Percentiles rank a stretch among this genome's conserved stretches.
Evolutionary conservation across 2,113 vertebrate species (phyloP).

Genomic region (Andinoacara biseriatus): DNA sequence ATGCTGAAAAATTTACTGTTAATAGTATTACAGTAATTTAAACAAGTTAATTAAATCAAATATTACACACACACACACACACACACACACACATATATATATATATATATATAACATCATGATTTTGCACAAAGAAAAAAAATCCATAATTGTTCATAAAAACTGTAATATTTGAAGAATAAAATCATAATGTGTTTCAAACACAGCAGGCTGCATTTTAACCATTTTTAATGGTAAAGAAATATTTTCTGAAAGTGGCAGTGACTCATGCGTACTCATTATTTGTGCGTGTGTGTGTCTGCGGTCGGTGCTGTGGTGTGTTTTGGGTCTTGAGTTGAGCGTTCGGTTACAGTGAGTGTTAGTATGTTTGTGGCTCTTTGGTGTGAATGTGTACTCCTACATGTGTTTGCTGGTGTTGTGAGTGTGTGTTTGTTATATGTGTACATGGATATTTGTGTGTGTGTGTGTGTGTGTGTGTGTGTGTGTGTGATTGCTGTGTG

Average conservation of each 20-base stretch:
- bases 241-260: no score
- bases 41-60: no score
- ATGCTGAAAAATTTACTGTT: background rate
- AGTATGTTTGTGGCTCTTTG: background rate
- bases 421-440: conserved; percentile 3
- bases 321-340: conserved; percentile 29
- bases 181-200: background rate
- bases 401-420: background rate
- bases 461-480: background rate
- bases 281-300: background rate
- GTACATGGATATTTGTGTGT: conserved; percentile 7
- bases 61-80: no score
- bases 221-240: no score
- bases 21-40: background rate
- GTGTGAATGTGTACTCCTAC: background rate
- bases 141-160: background rate
- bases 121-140: background rate
- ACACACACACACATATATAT: no score
- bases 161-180: background rate
- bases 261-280: no score
- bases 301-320: background rate
- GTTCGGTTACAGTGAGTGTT: background rate
- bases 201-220: no score
- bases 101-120: no score
- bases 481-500: background rate